Evolutionary conservation across 2,113 vertebrate species (phyloP), one percentile per base, ranked within the genome.

Genomic region (Myotis lucifugus): DNA sequence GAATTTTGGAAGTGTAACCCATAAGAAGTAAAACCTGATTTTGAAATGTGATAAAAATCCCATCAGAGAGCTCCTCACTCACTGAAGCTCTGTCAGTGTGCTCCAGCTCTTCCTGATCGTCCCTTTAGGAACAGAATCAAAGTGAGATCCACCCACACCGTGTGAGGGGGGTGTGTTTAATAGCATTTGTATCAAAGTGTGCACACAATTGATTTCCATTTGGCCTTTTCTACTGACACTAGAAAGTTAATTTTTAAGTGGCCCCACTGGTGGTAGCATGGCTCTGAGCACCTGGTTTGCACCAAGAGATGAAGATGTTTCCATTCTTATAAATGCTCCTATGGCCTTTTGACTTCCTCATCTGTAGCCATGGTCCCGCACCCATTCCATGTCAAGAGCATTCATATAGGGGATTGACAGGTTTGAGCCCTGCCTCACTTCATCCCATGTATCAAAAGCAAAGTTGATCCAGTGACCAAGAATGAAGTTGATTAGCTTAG

Each of bases 1-100:
- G 72, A 69, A 73, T 78, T 61, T 86, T 93, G 73, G 93, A 92
- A 48, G 52, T 90, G 7, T 66, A 73, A 86, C 67, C 23, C 74
- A 73, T 2, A 92, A 90, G 76, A 92, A 93, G 69, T 69, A 76
- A 89, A 94, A 67, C 46, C 73, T 87, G 54, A n/a, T 83, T 70
- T 56, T 94, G 21, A 93, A 56, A 74, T 48, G 32, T 74, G 69
- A 34, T 52, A 66, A 83, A 82, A 85, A 66, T 73, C 17, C 54
- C 54, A 32, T 84, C 61, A 56, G 83, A 40, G 29, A 76, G 29
- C 54, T 72, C 8, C 0, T 56, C 56, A 34, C 66, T 92, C 42
- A 18, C 5, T 56, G 67, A 78, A 42, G 42, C 40, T 77, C 79
- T 74, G 48, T 34, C 64, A 95, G 1, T 34, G 46, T 74, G 17